Percentiles rank a stretch among this genome's conserved stretches.
phyloP scores from a whole-genome alignment of 2,797 vertebrate genomes.

The Bovichtus variegatus region DNA sequence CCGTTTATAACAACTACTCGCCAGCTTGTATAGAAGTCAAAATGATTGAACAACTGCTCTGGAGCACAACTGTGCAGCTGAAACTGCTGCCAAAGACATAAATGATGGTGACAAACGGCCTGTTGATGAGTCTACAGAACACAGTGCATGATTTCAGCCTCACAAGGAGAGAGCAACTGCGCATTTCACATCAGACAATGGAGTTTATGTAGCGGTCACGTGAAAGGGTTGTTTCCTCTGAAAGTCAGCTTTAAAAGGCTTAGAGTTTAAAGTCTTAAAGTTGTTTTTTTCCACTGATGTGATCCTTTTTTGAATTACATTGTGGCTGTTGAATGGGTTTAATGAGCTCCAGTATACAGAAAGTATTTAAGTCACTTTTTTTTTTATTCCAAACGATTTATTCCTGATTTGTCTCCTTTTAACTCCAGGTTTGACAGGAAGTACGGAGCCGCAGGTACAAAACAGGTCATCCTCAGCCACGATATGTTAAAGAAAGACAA shows the following conservation, averaged over 20 bases:
- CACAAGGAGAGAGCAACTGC: neutral
- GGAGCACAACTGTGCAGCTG: constrained; percentile 12
- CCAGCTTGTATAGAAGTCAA: constrained; percentile 32
- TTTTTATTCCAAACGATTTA: constrained; percentile 18
- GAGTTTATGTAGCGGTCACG: neutral
- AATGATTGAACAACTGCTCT: constrained; percentile 12
- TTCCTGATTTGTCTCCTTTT: constrained; percentile 1
- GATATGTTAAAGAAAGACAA: constrained; percentile 13
- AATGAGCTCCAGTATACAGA: constrained; percentile 25
- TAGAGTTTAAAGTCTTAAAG: too few species aligned
- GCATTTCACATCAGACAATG: constrained; percentile 17
- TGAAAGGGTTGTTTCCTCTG: constrained; percentile 30
- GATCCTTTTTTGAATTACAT: neutral
- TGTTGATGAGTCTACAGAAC: constrained; percentile 17
- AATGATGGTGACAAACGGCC: neutral
- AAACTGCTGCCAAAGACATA: constrained; percentile 24
- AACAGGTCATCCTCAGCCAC: constrained; percentile 25
- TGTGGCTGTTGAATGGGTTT: constrained; percentile 3
- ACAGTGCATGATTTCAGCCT: constrained; percentile 12
- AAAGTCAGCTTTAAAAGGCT: constrained; percentile 27
- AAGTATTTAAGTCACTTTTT: constrained; percentile 18
- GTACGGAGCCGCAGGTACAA: constrained; percentile 29
- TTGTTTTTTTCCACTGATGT: neutral
- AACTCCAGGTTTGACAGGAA: constrained; percentile 24
- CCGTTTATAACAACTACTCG: constrained; percentile 28